These are phyloP conservation scores for Morone chrysops DNA, from an alignment of 2,113 vertebrate species.

Conservation along the genomic window DNA sequence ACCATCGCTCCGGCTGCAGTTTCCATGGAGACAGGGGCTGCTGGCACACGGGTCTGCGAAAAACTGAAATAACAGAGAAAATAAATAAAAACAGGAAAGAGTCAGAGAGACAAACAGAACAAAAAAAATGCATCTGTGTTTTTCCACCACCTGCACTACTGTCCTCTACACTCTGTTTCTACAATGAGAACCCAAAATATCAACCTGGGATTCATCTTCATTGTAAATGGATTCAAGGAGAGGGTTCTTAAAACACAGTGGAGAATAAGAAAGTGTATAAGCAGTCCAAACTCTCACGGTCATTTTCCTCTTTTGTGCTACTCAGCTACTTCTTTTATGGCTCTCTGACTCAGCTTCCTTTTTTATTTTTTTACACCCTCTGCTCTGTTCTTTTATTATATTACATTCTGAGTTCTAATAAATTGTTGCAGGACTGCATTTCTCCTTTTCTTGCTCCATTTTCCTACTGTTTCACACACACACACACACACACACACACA, in stretches of 20 bases:
- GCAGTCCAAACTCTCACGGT: constrained; percentile 19
- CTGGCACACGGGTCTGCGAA: constrained; percentile 92
- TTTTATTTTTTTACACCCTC: neutral
- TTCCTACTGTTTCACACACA: neutral
- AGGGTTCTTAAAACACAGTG: constrained; percentile 12
- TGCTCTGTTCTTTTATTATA: constrained; percentile 19
- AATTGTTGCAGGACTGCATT: neutral
- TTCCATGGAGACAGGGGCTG: constrained; percentile 97
- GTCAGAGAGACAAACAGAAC: neutral
- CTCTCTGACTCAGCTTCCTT: constrained; percentile 50
- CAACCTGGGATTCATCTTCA: neutral
- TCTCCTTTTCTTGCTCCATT: neutral
- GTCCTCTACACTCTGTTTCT: neutral
- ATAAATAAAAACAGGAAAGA: constrained; percentile 51
- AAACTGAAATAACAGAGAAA: constrained; percentile 85
- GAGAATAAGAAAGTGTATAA: constrained; percentile 4
- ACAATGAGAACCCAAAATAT: constrained; percentile 1
- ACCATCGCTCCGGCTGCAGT: constrained; percentile 87
- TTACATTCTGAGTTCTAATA: constrained; percentile 31
- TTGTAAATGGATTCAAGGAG: neutral
- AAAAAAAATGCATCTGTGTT: constrained; percentile 10
- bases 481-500: neutral
- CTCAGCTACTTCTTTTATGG: constrained; percentile 45
- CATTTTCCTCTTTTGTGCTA: constrained; percentile 20
- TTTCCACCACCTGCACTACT: neutral